These are phyloP conservation scores for Ennomos quercinarius DNA, from an alignment of 2,888 invertebrate species.

Conservation along the genomic window DNA sequence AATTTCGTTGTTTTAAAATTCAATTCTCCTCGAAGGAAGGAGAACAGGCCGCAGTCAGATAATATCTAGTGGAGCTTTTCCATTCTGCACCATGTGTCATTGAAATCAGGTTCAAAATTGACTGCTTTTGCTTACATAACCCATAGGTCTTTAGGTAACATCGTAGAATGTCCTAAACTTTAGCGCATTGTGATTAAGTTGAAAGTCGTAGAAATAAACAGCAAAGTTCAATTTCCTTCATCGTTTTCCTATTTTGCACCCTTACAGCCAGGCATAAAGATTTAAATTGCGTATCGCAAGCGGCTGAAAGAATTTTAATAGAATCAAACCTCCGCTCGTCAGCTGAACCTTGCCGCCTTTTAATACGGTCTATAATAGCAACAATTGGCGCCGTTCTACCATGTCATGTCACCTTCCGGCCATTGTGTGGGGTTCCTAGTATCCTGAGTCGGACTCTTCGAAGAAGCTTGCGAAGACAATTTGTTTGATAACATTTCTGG, in stretches of 20 bases:
- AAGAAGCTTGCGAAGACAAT: constrained; percentile 28
- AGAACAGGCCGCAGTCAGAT: constrained; percentile 1
- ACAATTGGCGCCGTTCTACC: not conserved
- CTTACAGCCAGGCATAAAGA: not conserved
- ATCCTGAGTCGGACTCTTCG: constrained; percentile 23
- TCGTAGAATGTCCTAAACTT: constrained; percentile 1
- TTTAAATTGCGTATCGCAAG: not conserved
- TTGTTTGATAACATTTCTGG: constrained; percentile 31
- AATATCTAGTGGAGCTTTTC: constrained; percentile 1
- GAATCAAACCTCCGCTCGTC: not conserved
- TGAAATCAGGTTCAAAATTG: not conserved
- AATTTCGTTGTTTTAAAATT: not conserved
- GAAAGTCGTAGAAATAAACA: not conserved
- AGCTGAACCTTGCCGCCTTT: not conserved
- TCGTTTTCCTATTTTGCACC: not conserved
- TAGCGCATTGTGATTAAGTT: not conserved
- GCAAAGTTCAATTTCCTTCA: not conserved
- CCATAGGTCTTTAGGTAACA: not conserved
- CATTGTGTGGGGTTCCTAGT: constrained; percentile 33
- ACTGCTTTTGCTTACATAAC: not conserved
- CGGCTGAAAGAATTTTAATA: not conserved
- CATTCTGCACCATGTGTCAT: not conserved
- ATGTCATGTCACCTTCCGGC: constrained; percentile 33
- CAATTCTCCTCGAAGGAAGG: not conserved
- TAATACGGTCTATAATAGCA: not conserved